A percentile compares a stretch with the other conserved stretches of the same genome.
Evolutionary conservation across 1,140 invertebrate genomes (phyloP).

Genomic region (Drosophila chauvacae): DNA sequence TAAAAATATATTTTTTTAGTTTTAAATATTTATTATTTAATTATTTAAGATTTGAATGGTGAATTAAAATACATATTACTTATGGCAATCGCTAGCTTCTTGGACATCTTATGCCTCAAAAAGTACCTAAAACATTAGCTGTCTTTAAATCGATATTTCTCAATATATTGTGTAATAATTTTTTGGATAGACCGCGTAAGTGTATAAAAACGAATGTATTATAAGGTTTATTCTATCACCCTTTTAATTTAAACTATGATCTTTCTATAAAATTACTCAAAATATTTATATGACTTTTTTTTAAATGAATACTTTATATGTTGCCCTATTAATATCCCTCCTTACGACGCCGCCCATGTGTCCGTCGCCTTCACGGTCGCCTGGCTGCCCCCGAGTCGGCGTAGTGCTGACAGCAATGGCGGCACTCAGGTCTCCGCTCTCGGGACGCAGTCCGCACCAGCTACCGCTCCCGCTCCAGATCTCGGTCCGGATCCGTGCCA

Average conservation of each 20-base stretch:
- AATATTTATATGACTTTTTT: neutral
- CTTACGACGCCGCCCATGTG: conserved; percentile 13
- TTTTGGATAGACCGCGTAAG: too few species aligned
- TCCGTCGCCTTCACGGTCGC: conserved; percentile 69
- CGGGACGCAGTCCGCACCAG: neutral
- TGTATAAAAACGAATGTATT: neutral
- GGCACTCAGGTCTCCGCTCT: conserved; percentile 59
- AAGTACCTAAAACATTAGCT: too few species aligned
- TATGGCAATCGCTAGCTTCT: too few species aligned
- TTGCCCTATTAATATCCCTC: neutral
- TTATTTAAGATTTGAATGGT: too few species aligned
- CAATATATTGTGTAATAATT: too few species aligned
- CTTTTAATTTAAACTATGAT: neutral
- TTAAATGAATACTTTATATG: neutral
- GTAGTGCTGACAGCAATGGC: conserved; percentile 77
- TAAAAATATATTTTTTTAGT: too few species aligned
- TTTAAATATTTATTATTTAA: too few species aligned
- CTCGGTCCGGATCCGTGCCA: conserved; percentile 36
- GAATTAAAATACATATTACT: too few species aligned
- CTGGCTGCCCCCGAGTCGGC: conserved; percentile 40
- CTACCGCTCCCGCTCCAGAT: neutral
- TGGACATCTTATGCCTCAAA: too few species aligned
- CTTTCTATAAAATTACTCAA: too few species aligned
- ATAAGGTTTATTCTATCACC: neutral
- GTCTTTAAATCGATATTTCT: too few species aligned